A percentile compares a stretch with the other conserved stretches of the same genome.
Conservation (phyloP, 2,888 invertebrate genomes). For the Poecilus cupreus region DNA sequence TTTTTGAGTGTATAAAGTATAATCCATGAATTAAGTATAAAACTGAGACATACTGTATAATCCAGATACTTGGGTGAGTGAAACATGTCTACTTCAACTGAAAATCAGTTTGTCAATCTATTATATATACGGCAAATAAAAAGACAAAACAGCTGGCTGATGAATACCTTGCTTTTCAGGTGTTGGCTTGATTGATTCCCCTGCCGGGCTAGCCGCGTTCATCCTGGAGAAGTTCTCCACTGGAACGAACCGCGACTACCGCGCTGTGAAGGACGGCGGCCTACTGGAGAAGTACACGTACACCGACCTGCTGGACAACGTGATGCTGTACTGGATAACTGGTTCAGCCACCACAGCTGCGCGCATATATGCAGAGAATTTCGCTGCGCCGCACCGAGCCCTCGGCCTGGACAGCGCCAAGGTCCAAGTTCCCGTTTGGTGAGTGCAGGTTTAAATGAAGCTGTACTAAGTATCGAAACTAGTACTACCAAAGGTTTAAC, state of each 20-base stretch:
- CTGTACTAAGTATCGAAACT: no score
- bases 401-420: slow-evolving; percentile 45
- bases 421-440: slow-evolving; percentile 68
- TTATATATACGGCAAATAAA: no score
- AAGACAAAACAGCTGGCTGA: no score
- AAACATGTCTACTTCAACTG: no score
- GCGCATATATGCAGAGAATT: slow-evolving; percentile 81
- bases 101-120: no score
- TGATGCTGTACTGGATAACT: slow-evolving; percentile 87
- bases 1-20: no score
- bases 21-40: no score
- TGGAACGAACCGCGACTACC: slow-evolving; percentile 77
- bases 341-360: slow-evolving; percentile 82
- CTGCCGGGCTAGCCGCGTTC: slow-evolving; percentile 88
- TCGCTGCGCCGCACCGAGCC: slow-evolving; percentile 68
- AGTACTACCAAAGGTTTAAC: no score
- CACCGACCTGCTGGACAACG: slow-evolving; percentile 83
- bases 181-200: slow-evolving; percentile 80
- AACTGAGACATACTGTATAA: no score
- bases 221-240: slow-evolving; percentile 89
- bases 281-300: slow-evolving; percentile 78
- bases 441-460: slow-evolving; percentile 67
- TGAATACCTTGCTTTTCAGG: slow-evolving; percentile 76
- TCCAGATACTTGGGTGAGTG: no score
- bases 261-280: slow-evolving; percentile 77